Percentiles rank a stretch among this genome's conserved stretches.
These are phyloP conservation scores for Nomada fabriciana DNA, from an alignment of 2,888 invertebrate genomes.

Conservation along the genomic window DNA sequence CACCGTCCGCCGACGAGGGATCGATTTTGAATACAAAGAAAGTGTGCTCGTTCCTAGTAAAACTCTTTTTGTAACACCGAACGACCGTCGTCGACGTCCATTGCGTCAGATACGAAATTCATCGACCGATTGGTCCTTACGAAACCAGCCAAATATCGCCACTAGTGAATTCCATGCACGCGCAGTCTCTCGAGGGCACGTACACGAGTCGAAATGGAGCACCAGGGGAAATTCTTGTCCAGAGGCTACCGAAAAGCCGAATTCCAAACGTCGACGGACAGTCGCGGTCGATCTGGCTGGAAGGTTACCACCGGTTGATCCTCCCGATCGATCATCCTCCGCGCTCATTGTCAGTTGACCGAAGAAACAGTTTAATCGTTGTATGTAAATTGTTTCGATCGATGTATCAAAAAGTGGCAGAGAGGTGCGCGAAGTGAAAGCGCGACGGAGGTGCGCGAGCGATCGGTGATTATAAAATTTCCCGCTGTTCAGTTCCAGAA, in stretches of 20 bases:
- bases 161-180: slow-evolving; percentile 58
- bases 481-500: background rate
- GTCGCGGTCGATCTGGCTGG: slow-evolving; percentile 29
- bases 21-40: background rate
- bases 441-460: slow-evolving; percentile 3
- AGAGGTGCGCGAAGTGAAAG: slow-evolving; percentile 44
- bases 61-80: background rate
- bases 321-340: background rate
- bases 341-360: background rate
- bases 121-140: slow-evolving; percentile 33
- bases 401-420: background rate
- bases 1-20: background rate
- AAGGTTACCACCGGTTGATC: background rate
- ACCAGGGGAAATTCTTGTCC: background rate
- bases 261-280: slow-evolving; percentile 29
- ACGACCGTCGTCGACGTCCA: background rate
- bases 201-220: slow-evolving; percentile 52
- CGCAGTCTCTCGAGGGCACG: slow-evolving; percentile 33
- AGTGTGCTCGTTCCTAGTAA: background rate
- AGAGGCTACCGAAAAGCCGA: slow-evolving; percentile 15
- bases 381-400: background rate
- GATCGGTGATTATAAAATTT: slow-evolving; percentile 5
- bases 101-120: slow-evolving; percentile 42
- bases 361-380: background rate
- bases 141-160: slow-evolving; percentile 35